Base-by-base conservation (phyloP, 2,113 vertebrate genomes). In the Xenotilapia caudafasciata region DNA sequence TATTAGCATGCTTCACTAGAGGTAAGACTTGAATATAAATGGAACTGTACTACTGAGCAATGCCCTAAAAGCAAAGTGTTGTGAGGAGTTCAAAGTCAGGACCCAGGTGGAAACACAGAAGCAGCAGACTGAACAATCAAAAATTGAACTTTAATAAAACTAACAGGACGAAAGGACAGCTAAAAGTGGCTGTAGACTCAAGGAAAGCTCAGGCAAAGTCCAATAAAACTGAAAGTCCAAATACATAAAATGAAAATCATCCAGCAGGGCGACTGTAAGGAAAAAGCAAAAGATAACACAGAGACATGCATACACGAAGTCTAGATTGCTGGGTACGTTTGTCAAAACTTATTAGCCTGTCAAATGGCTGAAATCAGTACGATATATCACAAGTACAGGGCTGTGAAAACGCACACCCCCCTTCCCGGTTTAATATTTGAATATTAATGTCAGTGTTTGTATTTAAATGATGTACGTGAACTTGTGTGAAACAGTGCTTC, bases 141-240 rank as follows among this genome's bases (percentile, higher is more conserved):
- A 77, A 77, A n/a, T 5, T 13, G 73, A 51, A 77, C 45, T 77
- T 51, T n/a, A 77, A 31, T 31, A 31, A 77, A 77, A 77, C 70
- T 31, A 47, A 77, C 42, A 49, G 70, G 70, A 77, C 6, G 70
- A 77, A 10, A 49, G 15, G 45, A 31, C 45, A 31, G 31, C 15
- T 77, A 31, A n/a, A 77, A 49, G 42, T 31, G 26, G 23, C 26
- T n/a, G 42, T 42, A 49, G 70, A 77, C 15, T 77, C 15, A 19
- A 77, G 70, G 4, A 77, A 31, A 49, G 23, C 42, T 77, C 26
- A 31, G 42, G 9, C 23, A 31, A 77, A 51, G 45, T 31, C 10
- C 45, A 51, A 49, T 47, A 28, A 75, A 49, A 75, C 1, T 49
- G 0, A 77, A 77, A 77, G 15, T 31, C 26, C 15, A 77, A 77